These are phyloP conservation scores for Ceriagrion tenellum DNA, from an alignment of 2,888 invertebrate species.

Conservation along the genomic window DNA sequence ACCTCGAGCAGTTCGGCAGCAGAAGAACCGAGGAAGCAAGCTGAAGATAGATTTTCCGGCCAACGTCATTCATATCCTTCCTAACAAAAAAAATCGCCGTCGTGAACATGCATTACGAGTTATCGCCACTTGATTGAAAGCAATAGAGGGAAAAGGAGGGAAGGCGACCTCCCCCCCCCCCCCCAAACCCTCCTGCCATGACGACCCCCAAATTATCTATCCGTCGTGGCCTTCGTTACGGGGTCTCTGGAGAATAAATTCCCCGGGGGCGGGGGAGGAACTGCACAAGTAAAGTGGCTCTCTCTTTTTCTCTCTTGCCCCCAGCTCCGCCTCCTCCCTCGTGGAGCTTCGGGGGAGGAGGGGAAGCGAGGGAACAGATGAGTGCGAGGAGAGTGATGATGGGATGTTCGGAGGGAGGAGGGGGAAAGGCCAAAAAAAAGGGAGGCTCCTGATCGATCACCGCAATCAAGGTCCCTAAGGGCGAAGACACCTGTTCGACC, in stretches of 20 bases:
- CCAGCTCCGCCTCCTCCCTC: no score
- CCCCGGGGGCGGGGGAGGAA: neutral
- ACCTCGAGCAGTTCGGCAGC: no score
- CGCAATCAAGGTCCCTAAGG: slow-evolving; percentile 22
- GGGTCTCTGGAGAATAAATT: neutral
- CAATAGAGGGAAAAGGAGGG: neutral
- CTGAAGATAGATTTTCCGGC: neutral
- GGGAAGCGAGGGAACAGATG: neutral
- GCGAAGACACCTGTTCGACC: neutral
- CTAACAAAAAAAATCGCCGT: neutral
- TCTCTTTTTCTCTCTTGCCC: no score
- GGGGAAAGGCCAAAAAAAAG: neutral
- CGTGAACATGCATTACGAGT: slow-evolving; percentile 29
- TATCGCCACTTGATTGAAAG: neutral
- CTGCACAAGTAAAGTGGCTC: neutral
- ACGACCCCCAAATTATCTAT: slow-evolving; percentile 8
- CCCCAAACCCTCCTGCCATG: no score
- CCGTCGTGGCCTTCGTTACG: neutral
- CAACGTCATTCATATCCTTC: neutral
- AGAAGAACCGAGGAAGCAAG: neutral
- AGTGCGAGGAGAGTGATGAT: neutral
- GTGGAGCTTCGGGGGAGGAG: neutral
- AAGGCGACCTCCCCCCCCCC: no score
- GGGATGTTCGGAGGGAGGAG: neutral
- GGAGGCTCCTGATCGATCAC: slow-evolving; percentile 1